Conservation (phyloP, 2,888 invertebrate genomes). For the Cataglyphis altisquamis region DNA sequence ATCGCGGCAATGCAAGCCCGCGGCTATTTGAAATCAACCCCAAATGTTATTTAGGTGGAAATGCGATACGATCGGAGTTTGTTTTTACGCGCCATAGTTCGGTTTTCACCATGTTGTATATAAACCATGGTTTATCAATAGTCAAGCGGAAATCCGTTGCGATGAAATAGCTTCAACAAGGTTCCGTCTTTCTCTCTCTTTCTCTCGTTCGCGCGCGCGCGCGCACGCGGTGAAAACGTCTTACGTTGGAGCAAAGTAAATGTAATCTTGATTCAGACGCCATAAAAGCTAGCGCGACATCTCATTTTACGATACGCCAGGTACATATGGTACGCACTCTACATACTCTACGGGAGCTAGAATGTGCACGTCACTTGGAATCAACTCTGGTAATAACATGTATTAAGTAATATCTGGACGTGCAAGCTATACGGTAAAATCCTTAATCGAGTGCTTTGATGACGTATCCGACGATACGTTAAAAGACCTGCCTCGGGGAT, state of each 20-base stretch:
- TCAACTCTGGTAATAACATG: conserved; percentile 55
- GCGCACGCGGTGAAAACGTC: conserved; percentile 69
- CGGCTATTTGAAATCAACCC: background rate
- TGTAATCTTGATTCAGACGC: conserved; percentile 83
- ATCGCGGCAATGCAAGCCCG: background rate
- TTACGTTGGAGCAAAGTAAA: conserved; percentile 79
- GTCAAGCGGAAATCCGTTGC: conserved; percentile 11
- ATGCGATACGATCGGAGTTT: background rate
- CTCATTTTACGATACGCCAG: conserved; percentile 83
- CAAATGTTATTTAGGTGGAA: conserved; percentile 3
- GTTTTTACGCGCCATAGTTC: background rate
- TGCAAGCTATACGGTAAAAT: conserved; percentile 60
- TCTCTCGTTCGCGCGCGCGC: background rate
- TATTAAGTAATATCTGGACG: conserved; percentile 72
- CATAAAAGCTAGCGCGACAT: conserved; percentile 82
- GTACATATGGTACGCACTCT: conserved; percentile 73
- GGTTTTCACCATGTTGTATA: background rate
- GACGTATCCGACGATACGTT: conserved; percentile 61
- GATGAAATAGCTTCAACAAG: conserved; percentile 39
- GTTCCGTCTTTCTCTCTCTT: conserved; percentile 13
- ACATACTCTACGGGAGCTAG: conserved; percentile 29
- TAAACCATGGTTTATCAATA: background rate
- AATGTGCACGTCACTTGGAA: conserved; percentile 35
- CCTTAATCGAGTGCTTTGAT: conserved; percentile 72
- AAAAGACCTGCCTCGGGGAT: conserved; percentile 50